Conservation (phyloP, 1,140 invertebrate genomes). For the Bombus cullumanus region DNA sequence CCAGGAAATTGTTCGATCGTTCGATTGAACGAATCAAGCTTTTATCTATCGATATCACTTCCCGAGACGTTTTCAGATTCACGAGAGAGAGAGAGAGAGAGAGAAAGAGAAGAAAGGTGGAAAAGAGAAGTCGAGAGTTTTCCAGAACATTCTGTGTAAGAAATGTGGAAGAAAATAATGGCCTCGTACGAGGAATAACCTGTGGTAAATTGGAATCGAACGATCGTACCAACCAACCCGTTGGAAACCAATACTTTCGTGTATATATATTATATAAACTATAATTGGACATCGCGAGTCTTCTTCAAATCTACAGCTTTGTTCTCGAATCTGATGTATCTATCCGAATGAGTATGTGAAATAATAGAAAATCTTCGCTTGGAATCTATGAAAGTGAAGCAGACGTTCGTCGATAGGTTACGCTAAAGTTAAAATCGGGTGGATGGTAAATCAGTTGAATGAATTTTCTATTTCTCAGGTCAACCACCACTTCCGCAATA, state of each 20-base stretch:
- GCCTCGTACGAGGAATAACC: conserved; percentile 26
- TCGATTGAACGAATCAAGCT: conserved; percentile 41
- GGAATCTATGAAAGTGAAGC: not conserved
- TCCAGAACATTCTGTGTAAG: conserved; percentile 21
- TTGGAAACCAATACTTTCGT: not conserved
- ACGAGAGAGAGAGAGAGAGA: not conserved
- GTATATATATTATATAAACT: not conserved
- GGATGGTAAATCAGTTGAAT: not conserved
- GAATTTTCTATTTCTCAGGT: too few relatives aligned
- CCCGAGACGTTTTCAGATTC: not conserved
- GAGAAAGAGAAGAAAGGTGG: not conserved
- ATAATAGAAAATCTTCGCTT: not conserved
- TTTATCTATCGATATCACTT: conserved; percentile 40
- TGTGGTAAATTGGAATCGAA: conserved; percentile 37
- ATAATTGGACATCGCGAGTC: conserved; percentile 15
- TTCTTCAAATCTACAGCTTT: not conserved
- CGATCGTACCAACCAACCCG: conserved; percentile 16
- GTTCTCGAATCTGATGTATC: not conserved
- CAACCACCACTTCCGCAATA: too few relatives aligned
- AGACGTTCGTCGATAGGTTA: too few relatives aligned
- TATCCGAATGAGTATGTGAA: not conserved
- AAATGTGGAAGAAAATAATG: conserved; percentile 42
- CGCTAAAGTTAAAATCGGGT: too few relatives aligned
- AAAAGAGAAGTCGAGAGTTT: not conserved
- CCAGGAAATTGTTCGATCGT: conserved; percentile 39